phyloP scores from a whole-genome alignment of 2,888 invertebrate genomes.

The Drosophila kuntzei region DNA sequence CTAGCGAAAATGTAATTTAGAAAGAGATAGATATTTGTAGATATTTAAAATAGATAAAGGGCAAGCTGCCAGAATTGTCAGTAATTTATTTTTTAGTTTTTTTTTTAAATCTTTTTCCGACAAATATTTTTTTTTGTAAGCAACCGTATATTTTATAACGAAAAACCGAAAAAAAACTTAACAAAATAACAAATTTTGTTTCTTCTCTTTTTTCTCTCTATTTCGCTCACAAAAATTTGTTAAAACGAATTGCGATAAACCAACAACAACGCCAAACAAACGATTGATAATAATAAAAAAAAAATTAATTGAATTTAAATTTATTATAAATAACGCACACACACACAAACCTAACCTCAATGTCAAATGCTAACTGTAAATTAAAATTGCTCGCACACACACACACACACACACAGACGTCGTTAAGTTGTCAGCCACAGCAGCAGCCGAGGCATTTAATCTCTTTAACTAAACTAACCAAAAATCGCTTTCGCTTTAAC shows the following conservation, averaged over 20 bases:
- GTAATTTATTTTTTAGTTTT: not conserved
- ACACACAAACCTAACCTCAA: constrained; percentile 22
- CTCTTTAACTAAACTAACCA: constrained; percentile 39
- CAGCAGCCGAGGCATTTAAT: constrained; percentile 59
- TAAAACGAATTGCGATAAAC: constrained; percentile 30
- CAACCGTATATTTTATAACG: not conserved
- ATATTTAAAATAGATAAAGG: not conserved
- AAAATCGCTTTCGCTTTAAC: constrained; percentile 66
- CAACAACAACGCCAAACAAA: constrained; percentile 45
- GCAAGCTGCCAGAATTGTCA: not conserved
- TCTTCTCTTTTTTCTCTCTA: constrained; percentile 70
- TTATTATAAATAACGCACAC: constrained; percentile 13
- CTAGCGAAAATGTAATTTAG: not conserved
- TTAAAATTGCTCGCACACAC: constrained; percentile 1
- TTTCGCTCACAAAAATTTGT: constrained; percentile 31
- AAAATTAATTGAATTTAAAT: constrained; percentile 3
- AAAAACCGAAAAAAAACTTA: constrained; percentile 13
- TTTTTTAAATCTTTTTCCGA: not conserved
- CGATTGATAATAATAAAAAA: constrained; percentile 13
- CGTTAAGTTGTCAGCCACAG: constrained; percentile 67
- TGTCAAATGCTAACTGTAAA: constrained; percentile 22
- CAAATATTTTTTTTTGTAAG: not conserved
- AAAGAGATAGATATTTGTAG: not conserved
- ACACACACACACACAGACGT: constrained; percentile 54
- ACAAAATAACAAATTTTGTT: constrained; percentile 52